These are phyloP conservation scores for Muraenolepis orangiensis DNA, from an alignment of 2,797 vertebrate genomes.

Conservation along the genomic window DNA sequence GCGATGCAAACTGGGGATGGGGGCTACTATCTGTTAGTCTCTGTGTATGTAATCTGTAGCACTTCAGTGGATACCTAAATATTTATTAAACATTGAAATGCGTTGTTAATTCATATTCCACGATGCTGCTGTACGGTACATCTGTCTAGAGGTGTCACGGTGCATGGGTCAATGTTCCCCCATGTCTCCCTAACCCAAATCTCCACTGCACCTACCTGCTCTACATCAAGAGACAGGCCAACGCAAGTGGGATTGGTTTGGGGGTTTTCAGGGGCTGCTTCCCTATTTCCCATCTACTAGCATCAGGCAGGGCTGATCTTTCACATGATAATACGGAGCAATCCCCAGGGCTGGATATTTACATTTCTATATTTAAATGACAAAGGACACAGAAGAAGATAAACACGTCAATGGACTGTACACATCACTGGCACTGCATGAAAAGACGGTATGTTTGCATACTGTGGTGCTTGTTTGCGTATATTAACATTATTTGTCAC, in stretches of 20 bases:
- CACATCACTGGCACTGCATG: background rate
- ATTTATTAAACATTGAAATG: background rate
- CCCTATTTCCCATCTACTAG: background rate
- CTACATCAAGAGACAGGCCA: no score
- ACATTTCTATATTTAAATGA: background rate
- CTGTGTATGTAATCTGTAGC: background rate
- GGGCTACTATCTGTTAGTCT: conserved; percentile 27
- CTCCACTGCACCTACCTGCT: no score
- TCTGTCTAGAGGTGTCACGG: no score
- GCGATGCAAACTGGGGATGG: no score
- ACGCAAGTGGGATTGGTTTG: background rate
- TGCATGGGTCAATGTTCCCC: no score
- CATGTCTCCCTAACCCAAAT: no score
- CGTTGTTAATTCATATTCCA: background rate
- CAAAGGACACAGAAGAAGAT: background rate
- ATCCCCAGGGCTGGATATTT: background rate
- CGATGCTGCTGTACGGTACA: background rate
- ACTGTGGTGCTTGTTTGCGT: background rate
- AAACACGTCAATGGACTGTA: background rate
- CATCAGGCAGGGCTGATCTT: background rate
- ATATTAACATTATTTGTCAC: background rate
- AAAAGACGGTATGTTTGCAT: background rate
- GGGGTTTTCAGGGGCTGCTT: background rate
- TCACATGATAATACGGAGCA: background rate
- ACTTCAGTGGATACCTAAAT: background rate